phyloP scores from a whole-genome alignment of 2,113 vertebrate species.

The Bombycilla garrulus region DNA sequence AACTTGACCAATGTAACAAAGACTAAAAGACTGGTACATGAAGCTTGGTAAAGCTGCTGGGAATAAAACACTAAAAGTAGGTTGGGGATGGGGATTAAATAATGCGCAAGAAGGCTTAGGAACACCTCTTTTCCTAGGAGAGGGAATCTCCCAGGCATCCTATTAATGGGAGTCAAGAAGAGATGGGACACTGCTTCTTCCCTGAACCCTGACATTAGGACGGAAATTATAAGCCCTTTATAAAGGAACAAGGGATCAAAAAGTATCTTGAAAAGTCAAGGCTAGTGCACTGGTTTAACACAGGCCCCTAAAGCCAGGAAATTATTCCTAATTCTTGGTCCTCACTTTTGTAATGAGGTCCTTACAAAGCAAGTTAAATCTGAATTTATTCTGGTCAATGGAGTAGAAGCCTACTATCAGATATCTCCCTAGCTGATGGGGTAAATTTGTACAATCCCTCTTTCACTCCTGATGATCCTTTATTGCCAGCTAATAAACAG shows the following conservation, averaged over 20 bases:
- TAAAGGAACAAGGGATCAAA: not conserved
- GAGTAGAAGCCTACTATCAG: not conserved
- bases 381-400: not conserved
- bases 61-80: not conserved
- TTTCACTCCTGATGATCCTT: not conserved
- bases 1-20: not conserved
- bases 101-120: not conserved
- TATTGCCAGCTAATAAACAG: not conserved
- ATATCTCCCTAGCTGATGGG: not conserved
- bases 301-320: not conserved
- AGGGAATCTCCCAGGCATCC: accelerated
- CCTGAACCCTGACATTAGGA: not conserved
- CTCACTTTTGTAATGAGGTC: not conserved
- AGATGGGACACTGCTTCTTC: not conserved
- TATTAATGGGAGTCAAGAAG: not conserved
- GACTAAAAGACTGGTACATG: not conserved
- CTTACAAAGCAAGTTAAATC: not conserved
- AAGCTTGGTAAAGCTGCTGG: not conserved
- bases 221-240: not conserved
- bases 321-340: not conserved
- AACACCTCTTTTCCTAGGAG: not conserved
- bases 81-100: not conserved
- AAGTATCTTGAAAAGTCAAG: not conserved
- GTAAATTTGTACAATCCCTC: not conserved
- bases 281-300: not conserved